These are phyloP conservation scores for Plumapathes pennacea DNA, from an alignment of 92 coral and sea anemone species.

Conservation along the genomic window DNA sequence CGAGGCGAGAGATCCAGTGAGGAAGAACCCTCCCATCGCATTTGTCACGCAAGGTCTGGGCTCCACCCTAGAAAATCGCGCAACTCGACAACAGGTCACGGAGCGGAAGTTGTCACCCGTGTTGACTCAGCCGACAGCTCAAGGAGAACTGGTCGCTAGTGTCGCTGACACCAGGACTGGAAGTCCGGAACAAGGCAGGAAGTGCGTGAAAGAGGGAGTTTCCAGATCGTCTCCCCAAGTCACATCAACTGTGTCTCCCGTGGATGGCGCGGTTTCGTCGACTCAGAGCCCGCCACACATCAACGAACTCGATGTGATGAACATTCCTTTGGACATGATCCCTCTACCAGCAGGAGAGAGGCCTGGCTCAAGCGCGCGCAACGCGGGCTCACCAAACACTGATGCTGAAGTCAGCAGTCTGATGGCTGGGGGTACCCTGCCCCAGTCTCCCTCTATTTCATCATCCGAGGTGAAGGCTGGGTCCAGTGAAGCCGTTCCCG, in stretches of 20 bases:
- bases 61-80: too few relatives aligned
- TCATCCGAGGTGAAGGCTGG: constrained; percentile 58
- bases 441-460: constrained; percentile 74
- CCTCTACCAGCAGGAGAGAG: constrained; percentile 32
- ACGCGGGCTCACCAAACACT: constrained; percentile 38
- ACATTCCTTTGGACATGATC: constrained; percentile 31
- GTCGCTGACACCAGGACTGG: constrained; percentile 15
- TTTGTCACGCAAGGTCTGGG: too few relatives aligned
- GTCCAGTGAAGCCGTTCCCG: constrained; percentile 19
- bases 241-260: constrained; percentile 28
- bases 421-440: constrained; percentile 65
- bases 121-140: constrained; percentile 39
- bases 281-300: constrained; percentile 1
- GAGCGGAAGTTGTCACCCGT: not conserved
- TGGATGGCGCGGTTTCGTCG: constrained; percentile 10
- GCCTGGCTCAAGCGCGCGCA: constrained; percentile 12
- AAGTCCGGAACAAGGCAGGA: constrained; percentile 35
- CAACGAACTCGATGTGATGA: not conserved
- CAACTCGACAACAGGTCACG: too few relatives aligned
- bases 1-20: too few relatives aligned
- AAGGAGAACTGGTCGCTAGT: too few relatives aligned
- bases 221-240: too few relatives aligned
- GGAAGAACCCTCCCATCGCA: too few relatives aligned
- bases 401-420: constrained; percentile 80
- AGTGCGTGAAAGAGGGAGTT: too few relatives aligned